Percentiles rank a stretch among this genome's conserved stretches.
phyloP scores from a whole-genome alignment of 1,140 invertebrate genomes.

The Tigriopus japonicus region DNA sequence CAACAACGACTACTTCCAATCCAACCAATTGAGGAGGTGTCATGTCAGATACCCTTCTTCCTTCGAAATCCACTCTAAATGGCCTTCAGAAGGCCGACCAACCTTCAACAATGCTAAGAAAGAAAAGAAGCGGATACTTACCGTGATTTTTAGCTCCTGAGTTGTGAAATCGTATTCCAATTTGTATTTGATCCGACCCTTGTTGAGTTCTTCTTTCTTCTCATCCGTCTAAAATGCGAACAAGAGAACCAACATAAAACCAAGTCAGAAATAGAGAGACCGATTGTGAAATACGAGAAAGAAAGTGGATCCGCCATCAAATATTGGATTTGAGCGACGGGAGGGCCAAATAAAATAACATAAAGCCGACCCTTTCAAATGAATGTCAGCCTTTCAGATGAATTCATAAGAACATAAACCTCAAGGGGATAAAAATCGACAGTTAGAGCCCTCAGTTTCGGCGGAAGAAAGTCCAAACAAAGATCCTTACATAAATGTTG shows the following conservation, averaged over 20 bases:
- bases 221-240: not conserved
- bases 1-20: no score
- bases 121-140: not conserved
- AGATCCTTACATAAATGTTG: not conserved
- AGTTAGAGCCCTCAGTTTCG: not conserved
- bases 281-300: not conserved
- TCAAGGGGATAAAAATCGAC: not conserved
- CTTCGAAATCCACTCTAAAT: no score
- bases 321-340: not conserved
- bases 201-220: constrained; percentile 1
- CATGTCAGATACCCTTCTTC: no score
- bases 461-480: not conserved
- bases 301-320: not conserved
- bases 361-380: not conserved
- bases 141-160: constrained; percentile 15
- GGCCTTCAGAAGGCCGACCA: no score
- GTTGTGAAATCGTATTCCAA: constrained; percentile 14
- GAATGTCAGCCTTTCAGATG: not conserved
- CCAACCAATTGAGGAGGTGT: no score
- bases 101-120: no score
- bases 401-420: not conserved
- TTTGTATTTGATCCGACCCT: constrained; percentile 4
- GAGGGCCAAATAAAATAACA: not conserved
- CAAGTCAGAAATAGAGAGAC: not conserved
- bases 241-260: not conserved